A percentile compares a stretch with the other conserved stretches of the same genome.
Conservation (phyloP, 35 echinoderm and acorn worm genomes). For the Ptychodera flava region DNA sequence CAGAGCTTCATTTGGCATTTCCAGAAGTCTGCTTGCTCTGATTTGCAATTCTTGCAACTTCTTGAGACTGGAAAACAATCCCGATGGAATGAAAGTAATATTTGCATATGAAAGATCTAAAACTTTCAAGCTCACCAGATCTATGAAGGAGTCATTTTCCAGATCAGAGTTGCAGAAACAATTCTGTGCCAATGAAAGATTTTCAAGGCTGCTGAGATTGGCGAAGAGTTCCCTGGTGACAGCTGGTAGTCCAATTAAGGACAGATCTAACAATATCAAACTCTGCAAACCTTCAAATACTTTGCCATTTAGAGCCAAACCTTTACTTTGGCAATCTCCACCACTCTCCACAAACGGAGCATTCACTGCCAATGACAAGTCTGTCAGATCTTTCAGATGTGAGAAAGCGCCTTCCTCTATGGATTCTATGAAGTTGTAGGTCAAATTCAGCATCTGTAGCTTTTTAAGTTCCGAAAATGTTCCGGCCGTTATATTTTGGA, state of each 20-base stretch:
- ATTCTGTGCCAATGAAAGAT: not conserved
- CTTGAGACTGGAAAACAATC: not conserved
- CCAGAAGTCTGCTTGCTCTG: not conserved
- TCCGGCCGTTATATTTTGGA: not conserved
- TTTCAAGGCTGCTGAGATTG: not conserved
- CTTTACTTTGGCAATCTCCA: not conserved
- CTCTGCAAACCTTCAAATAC: not conserved
- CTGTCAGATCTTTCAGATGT: not conserved
- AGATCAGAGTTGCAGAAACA: not conserved
- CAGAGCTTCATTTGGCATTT: not conserved
- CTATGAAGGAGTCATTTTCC: not conserved
- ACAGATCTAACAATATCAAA: not conserved
- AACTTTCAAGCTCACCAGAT: not conserved
- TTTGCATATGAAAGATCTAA: not conserved
- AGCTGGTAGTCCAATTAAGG: not conserved
- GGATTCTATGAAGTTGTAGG: not conserved
- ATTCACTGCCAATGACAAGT: not conserved
- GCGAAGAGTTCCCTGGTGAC: not conserved
- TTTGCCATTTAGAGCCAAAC: not conserved
- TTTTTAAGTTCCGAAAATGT: not conserved
- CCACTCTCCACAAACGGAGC: not conserved
- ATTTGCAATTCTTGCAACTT: not conserved
- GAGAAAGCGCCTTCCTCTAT: not conserved
- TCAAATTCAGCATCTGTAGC: not conserved
- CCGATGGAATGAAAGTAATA: not conserved